Evolutionary conservation across 1,140 invertebrate genomes (phyloP), one percentile per base, ranked within the genome.

Genomic region (Andrena cerasifolii): DNA sequence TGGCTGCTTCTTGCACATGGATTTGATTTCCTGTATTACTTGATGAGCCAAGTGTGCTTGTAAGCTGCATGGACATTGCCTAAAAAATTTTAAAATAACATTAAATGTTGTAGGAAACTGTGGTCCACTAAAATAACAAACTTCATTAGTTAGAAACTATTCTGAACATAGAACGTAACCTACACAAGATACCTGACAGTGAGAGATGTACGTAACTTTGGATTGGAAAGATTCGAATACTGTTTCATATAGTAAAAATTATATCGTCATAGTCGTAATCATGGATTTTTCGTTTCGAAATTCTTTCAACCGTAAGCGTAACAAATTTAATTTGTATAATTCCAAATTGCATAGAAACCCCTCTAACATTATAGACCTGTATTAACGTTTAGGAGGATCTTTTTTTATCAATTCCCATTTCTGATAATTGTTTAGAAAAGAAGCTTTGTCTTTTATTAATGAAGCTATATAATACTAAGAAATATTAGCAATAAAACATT

Each of bases 21-120:
- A 91, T 84, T 93, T 92, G 40, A 95, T 94, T 90, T 96, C 95
- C 77, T 95, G 94, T 83, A 96, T 93, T 36, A 96, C 94, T 53
- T 94, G 93, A 86, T 94, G 93, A 68, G 94, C 93, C 40, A 96
- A 92, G 61, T 94, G 94, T 16, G 94, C 93, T 89, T 95, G 92
- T 81, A 96, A 93, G 87, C 93, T 94, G 47, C 92, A 88, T 2
- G 95, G 95, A 89, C 95, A 96, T 92, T 94, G 93, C 92, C 95
- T 96, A 93, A 47, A 94, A 95, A 36, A 26, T 66, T 68, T 77
- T 28, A 28, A 62, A 53, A 62, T 59, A n/a, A n/a, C n/a, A n/a
- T n/a, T n/a, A 40, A 6, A 21, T 53, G 24, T 7, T 67, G 49
- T 7, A 16, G 16, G 33, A 24, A 36, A 16, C 47, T n/a, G 54